These are phyloP conservation scores for Smutsia temminckii DNA, from an alignment of 2,797 vertebrate genomes.

Conservation along the genomic window DNA sequence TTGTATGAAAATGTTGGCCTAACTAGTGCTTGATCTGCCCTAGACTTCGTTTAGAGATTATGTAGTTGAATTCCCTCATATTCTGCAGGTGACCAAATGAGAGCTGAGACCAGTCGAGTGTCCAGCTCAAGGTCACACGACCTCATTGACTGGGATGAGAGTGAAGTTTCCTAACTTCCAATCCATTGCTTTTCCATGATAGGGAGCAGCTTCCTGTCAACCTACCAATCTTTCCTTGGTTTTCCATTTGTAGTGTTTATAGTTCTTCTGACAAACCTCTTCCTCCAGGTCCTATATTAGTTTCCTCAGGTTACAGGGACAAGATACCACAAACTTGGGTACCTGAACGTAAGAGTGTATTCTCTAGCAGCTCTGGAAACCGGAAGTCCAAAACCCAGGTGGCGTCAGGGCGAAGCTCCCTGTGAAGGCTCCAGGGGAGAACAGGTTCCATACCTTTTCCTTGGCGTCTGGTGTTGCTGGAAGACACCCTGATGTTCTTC, in stretches of 20 bases:
- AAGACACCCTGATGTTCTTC: not conserved
- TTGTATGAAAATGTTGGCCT: not conserved
- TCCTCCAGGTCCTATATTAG: not conserved
- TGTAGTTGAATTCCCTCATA: not conserved
- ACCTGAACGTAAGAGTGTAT: not conserved
- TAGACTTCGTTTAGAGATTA: not conserved
- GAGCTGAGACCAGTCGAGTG: not conserved
- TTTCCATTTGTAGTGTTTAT: conserved; percentile 26
- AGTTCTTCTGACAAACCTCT: not conserved
- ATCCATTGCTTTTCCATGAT: not conserved
- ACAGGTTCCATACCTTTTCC: not conserved
- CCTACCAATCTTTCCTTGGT: not conserved
- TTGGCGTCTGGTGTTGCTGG: not conserved
- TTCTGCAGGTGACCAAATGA: not conserved
- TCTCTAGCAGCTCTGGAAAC: not conserved
- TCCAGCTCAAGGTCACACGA: not conserved
- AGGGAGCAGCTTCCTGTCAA: not conserved
- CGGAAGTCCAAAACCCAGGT: not conserved
- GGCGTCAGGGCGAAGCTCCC: not conserved
- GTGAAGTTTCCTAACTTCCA: conserved; percentile 18
- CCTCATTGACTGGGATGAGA: not conserved
- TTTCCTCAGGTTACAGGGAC: not conserved
- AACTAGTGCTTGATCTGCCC: not conserved
- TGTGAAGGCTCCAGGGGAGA: not conserved
- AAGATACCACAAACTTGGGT: not conserved